Evolutionary conservation across 2,113 vertebrate genomes (phyloP).

Genomic region (Nesoenas mayeri): DNA sequence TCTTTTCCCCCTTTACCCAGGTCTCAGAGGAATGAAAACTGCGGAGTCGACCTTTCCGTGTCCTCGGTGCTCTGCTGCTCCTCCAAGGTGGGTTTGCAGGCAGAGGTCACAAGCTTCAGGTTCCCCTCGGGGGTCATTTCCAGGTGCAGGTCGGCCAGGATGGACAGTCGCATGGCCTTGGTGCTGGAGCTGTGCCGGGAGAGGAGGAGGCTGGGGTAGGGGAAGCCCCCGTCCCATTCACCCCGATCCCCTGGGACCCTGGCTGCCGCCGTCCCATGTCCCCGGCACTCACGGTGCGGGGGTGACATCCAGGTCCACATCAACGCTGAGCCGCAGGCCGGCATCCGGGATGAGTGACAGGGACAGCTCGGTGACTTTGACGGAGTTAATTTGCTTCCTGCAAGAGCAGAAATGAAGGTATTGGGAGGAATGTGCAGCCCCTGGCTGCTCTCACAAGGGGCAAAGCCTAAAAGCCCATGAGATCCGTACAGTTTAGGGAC

Average conservation of each 20-base stretch:
- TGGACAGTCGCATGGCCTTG: not conserved
- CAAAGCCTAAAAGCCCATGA: accelerated
- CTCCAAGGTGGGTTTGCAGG: conserved; percentile 15
- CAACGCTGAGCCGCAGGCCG: not conserved
- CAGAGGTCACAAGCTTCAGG: conserved; percentile 28
- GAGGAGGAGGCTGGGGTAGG: not conserved
- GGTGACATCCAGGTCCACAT: not conserved
- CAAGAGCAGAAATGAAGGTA: not conserved
- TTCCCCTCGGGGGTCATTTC: conserved; percentile 29
- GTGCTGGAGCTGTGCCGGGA: not conserved
- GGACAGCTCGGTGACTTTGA: not conserved
- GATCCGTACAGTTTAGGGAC: accelerated
- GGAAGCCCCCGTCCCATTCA: accelerated
- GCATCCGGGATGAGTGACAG: not conserved
- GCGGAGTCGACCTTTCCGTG: not conserved
- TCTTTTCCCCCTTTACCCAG: not conserved
- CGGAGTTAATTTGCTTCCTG: not conserved
- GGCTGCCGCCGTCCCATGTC: not conserved
- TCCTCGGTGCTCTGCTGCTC: not conserved
- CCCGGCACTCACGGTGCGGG: not conserved
- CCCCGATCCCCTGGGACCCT: not conserved
- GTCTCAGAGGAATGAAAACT: accelerated
- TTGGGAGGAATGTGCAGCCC: no score
- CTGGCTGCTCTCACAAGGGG: not conserved
- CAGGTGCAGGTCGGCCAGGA: not conserved